Percentiles rank a stretch among this genome's conserved stretches.
These are phyloP conservation scores for Ceyx melanurus DNA, from an alignment of 2,113 vertebrate species.

Conservation along the genomic window DNA sequence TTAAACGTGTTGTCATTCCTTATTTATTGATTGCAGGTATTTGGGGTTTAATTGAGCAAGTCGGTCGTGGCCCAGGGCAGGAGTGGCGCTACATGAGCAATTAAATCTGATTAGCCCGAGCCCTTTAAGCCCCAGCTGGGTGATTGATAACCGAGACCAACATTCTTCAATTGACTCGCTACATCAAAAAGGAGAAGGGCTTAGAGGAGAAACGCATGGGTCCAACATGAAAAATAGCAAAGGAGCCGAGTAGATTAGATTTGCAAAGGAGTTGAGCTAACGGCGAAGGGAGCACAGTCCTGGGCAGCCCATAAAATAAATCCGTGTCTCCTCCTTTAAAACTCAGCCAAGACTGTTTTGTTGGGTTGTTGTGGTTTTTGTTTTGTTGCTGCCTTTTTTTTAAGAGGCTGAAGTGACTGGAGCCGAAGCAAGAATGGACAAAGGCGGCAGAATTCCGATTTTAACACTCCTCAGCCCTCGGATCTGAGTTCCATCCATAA, in stretches of 20 bases:
- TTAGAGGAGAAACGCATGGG: conserved; percentile 70
- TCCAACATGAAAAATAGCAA: conserved; percentile 70
- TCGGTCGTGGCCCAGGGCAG: conserved; percentile 81
- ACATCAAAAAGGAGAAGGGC: conserved; percentile 78
- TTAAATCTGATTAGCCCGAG: conserved; percentile 86
- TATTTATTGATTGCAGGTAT: conserved; percentile 83
- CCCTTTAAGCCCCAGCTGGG: conserved; percentile 84
- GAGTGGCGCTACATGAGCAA: conserved; percentile 85
- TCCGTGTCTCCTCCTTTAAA: conserved; percentile 28
- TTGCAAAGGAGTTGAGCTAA: conserved; percentile 62
- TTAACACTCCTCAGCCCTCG: neutral
- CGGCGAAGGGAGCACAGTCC: neutral
- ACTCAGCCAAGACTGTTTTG: neutral
- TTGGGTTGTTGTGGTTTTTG: neutral
- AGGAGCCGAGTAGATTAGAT: conserved; percentile 66
- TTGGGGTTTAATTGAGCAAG: conserved; percentile 85
- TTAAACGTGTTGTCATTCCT: conserved; percentile 79
- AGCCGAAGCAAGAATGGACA: neutral
- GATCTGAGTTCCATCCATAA: conserved; percentile 50
- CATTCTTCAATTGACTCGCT: conserved; percentile 81
- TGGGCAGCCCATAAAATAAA: conserved; percentile 38
- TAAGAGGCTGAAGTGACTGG: neutral
- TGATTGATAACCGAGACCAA: conserved; percentile 84
- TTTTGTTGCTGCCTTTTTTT: neutral
- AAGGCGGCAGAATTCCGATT: neutral